phyloP scores from a whole-genome alignment of 2,113 vertebrate genomes.

The Drymodes brunneopygia region DNA sequence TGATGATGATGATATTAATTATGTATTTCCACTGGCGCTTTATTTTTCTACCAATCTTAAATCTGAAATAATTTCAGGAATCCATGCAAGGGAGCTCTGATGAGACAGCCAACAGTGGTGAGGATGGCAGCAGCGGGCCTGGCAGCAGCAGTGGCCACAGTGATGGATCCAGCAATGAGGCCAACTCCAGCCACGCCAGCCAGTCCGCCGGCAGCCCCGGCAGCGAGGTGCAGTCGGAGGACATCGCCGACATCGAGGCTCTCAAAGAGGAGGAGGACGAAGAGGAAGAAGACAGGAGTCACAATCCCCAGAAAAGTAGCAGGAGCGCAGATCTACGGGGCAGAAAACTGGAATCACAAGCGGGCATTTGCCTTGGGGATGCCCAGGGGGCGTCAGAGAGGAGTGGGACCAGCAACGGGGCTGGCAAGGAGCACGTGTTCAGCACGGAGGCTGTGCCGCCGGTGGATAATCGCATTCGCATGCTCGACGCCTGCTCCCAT shows the following conservation, averaged over 20 bases:
- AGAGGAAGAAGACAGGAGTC: conserved; percentile 82
- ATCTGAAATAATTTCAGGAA: conserved; percentile 71
- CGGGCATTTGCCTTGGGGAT: conserved; percentile 83
- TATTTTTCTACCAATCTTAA: background rate
- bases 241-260: conserved; percentile 95
- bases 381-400: conserved; percentile 72
- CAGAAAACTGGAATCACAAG: conserved; percentile 84
- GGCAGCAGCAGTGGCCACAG: conserved; percentile 95
- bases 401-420: conserved; percentile 61
- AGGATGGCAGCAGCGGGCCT: conserved; percentile 96
- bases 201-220: conserved; percentile 96
- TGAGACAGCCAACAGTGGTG: conserved; percentile 97
- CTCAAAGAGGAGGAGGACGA: conserved; percentile 94
- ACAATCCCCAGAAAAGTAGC: conserved; percentile 77
- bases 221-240: conserved; percentile 93
- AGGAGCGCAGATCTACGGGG: conserved; percentile 82
- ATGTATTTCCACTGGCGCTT: background rate
- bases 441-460: conserved; percentile 78
- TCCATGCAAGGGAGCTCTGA: conserved; percentile 99
- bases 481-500: conserved; percentile 85
- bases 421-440: conserved; percentile 83
- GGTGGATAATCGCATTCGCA: conserved; percentile 81
- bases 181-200: conserved; percentile 92
- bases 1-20: background rate
- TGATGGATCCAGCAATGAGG: conserved; percentile 95